Conservation (phyloP, 2,113 vertebrate species). For the Ceyx margarethae region DNA sequence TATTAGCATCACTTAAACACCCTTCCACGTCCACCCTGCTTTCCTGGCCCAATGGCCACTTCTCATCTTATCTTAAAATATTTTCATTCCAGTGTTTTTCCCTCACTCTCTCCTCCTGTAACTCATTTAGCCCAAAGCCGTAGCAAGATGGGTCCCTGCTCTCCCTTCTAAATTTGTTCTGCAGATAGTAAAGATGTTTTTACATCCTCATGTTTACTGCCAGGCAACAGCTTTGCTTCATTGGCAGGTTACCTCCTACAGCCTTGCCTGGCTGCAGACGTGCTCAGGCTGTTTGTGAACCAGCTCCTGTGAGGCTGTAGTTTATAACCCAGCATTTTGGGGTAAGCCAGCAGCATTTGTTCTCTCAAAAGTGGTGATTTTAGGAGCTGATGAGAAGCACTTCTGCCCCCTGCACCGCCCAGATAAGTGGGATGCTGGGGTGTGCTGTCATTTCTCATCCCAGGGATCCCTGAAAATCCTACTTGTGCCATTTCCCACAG, state of each 20-base stretch:
- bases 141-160: neutral
- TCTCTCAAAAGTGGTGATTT: neutral
- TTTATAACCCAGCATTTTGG: neutral
- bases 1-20: constrained; percentile 16
- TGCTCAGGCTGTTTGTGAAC: neutral
- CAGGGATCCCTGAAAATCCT: neutral
- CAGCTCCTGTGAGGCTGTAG: neutral
- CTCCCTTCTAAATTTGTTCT: neutral
- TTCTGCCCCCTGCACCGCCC: neutral
- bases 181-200: neutral
- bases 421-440: neutral
- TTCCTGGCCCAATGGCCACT: constrained; percentile 11
- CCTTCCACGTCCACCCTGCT: neutral
- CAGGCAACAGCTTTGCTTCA: neutral
- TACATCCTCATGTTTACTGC: neutral
- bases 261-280: accelerated
- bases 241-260: neutral
- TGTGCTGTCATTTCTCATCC: neutral
- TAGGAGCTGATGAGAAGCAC: neutral
- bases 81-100: constrained; percentile 45
- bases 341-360: neutral
- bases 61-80: constrained; percentile 23
- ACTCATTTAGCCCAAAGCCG: constrained; percentile 27
- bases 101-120: constrained; percentile 26
- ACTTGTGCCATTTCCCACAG: neutral